Percentiles rank a stretch among this genome's conserved stretches.
These are phyloP conservation scores for Odontesthes bonariensis DNA, from an alignment of 2,113 vertebrate species.

Conservation along the genomic window DNA sequence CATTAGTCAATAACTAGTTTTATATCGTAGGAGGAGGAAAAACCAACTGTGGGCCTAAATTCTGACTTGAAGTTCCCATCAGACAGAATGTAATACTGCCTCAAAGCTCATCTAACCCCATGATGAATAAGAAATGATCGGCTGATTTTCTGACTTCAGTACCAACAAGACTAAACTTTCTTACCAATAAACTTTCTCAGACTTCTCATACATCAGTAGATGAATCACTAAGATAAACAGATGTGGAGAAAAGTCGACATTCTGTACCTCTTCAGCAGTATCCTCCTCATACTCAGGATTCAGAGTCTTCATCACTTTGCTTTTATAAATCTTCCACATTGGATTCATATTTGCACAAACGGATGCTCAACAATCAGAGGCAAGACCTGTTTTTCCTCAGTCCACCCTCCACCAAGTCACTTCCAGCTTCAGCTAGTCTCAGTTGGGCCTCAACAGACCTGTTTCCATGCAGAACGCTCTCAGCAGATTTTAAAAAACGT, in stretches of 20 bases:
- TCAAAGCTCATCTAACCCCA: conserved; percentile 22
- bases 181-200: background rate
- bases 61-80: conserved; percentile 29
- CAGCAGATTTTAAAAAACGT: background rate
- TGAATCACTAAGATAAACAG: background rate
- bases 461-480: conserved; percentile 54
- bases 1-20: background rate
- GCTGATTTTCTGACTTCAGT: conserved; percentile 25
- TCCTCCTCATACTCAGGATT: conserved; percentile 83
- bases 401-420: conserved; percentile 49
- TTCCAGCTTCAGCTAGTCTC: conserved; percentile 47
- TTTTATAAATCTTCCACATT: conserved; percentile 84
- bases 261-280: conserved; percentile 74
- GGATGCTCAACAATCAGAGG: conserved; percentile 37
- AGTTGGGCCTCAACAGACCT: conserved; percentile 26
- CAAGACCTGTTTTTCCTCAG: conserved; percentile 36
- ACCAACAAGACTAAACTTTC: background rate
- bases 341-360: conserved; percentile 80
- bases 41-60: background rate
- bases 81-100: conserved; percentile 17
- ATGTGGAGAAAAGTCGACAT: background rate
- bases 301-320: conserved; percentile 85
- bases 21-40: conserved; percentile 2
- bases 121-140: conserved; percentile 62
- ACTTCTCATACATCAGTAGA: background rate